A percentile compares a stretch with the other conserved stretches of the same genome.
These are phyloP conservation scores for Stenodera caucasica DNA, from an alignment of 2,888 invertebrate species.

Conservation along the genomic window DNA sequence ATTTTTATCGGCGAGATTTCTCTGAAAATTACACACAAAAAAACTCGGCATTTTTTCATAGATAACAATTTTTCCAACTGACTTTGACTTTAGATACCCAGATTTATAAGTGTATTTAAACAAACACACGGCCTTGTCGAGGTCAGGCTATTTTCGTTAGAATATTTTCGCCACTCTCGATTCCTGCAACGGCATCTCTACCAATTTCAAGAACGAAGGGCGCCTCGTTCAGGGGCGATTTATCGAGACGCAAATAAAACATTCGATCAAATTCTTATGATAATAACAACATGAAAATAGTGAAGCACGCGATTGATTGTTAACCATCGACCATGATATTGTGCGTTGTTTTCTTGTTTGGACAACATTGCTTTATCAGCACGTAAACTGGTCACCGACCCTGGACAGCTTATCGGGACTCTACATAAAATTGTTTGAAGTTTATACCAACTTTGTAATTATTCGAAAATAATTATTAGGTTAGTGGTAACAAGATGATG, in stretches of 20 bases:
- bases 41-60: neutral
- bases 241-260: too few species aligned
- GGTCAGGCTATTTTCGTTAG: slow-evolving; percentile 31
- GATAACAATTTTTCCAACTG: neutral
- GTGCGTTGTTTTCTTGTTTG: too few species aligned
- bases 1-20: neutral
- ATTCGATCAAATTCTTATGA: too few species aligned
- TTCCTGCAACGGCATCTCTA: neutral
- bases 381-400: neutral
- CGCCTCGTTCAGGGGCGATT: too few species aligned
- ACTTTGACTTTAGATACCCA: slow-evolving; percentile 21
- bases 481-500: neutral
- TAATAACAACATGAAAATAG: too few species aligned
- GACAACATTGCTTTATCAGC: too few species aligned
- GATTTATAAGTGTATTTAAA: neutral
- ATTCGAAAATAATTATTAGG: neutral
- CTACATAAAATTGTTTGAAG: neutral
- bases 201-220: too few species aligned
- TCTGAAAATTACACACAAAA: neutral
- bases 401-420: neutral
- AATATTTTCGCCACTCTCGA: slow-evolving; percentile 2
- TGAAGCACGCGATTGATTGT: neutral
- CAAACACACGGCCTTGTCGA: slow-evolving; percentile 25
- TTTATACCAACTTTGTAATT: neutral
- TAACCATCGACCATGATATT: neutral